A percentile compares a stretch with the other conserved stretches of the same genome.
Conservation (phyloP, 2,113 vertebrate species). For the Engystomops pustulosus region DNA sequence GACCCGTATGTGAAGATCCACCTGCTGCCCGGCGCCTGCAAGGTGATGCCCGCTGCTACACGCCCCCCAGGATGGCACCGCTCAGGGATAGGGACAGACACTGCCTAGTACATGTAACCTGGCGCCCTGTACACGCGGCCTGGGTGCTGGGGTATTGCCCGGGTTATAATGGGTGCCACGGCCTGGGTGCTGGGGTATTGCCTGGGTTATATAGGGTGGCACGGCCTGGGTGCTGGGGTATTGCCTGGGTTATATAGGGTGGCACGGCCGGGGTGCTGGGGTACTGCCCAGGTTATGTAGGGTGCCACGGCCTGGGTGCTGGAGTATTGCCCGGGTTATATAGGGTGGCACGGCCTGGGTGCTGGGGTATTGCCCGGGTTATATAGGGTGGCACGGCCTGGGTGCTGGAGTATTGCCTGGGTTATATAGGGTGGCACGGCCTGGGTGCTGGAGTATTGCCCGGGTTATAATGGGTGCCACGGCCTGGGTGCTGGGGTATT, state of each 20-base stretch:
- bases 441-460: too few species aligned
- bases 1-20: slow-evolving; percentile 91
- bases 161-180: too few species aligned
- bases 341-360: too few species aligned
- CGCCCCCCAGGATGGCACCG: background rate
- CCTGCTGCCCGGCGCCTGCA: slow-evolving; percentile 86
- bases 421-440: too few species aligned
- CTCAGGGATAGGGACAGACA: background rate
- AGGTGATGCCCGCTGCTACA: slow-evolving; percentile 75
- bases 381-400: too few species aligned
- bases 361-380: too few species aligned
- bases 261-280: background rate
- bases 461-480: too few species aligned
- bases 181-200: too few species aligned
- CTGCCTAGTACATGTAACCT: background rate
- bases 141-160: too few species aligned
- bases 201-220: background rate
- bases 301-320: background rate
- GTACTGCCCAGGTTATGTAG: background rate
- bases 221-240: background rate
- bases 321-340: background rate
- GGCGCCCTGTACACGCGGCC: too few species aligned
- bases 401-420: too few species aligned
- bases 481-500: too few species aligned
- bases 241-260: background rate